phyloP scores from a whole-genome alignment of 2,113 vertebrate species.

The Phylloscopus trochiloides region DNA sequence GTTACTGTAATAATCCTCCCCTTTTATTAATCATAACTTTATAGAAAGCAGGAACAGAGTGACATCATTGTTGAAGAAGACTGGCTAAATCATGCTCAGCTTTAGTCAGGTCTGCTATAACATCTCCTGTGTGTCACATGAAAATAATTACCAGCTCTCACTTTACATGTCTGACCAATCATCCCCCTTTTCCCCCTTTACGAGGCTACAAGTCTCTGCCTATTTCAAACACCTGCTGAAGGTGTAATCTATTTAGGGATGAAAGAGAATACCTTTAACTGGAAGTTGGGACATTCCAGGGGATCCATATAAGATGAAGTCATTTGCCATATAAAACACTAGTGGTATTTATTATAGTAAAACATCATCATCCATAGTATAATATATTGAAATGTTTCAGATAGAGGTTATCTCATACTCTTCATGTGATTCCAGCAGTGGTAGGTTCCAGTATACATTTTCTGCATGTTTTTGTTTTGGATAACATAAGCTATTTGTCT shows the following conservation, averaged over 20 bases:
- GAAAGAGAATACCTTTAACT: conserved; percentile 19
- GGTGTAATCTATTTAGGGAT: conserved; percentile 33
- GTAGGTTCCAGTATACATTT: neutral
- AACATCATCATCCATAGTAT: neutral
- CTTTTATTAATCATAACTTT: conserved; percentile 78
- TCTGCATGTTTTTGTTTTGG: neutral
- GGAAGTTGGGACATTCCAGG: neutral
- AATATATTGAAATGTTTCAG: neutral
- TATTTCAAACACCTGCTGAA: conserved; percentile 54
- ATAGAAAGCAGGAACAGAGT: conserved; percentile 72
- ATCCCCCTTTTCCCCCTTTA: neutral
- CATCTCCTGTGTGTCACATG: conserved; percentile 66
- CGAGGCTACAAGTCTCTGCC: neutral
- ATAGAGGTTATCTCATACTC: neutral
- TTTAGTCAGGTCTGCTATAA: conserved; percentile 77
- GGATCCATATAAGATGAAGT: neutral
- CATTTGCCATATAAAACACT: neutral
- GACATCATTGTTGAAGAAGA: conserved; percentile 72
- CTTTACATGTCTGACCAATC: conserved; percentile 66
- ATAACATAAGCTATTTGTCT: neutral
- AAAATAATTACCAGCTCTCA: conserved; percentile 72
- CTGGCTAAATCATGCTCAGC: conserved; percentile 67
- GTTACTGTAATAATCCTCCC: conserved; percentile 78
- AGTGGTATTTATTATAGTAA: neutral
- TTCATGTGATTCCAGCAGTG: neutral